phyloP scores from a whole-genome alignment of 2,888 invertebrate species.

The Ctena decussata region DNA sequence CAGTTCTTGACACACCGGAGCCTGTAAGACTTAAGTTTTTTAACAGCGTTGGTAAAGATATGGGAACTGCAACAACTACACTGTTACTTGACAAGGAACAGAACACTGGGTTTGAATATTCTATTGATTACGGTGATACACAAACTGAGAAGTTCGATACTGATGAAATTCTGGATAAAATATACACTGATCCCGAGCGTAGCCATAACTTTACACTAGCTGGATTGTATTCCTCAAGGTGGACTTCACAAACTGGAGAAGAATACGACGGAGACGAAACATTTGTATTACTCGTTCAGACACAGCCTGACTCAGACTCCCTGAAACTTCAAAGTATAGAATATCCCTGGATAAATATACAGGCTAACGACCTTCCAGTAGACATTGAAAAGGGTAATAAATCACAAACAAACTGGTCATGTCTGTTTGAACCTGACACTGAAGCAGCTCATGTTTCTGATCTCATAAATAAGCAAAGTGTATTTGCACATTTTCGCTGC shows the following conservation, averaged over 20 bases:
- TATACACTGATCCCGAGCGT: slow-evolving; percentile 32
- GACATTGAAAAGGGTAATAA: slow-evolving; percentile 44
- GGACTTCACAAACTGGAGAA: slow-evolving; percentile 46
- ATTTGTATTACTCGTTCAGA: slow-evolving; percentile 53
- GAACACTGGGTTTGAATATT: slow-evolving; percentile 48
- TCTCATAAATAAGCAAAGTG: slow-evolving; percentile 13
- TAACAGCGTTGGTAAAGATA: slow-evolving; percentile 46
- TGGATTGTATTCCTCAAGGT: slow-evolving; percentile 35
- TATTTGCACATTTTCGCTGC: slow-evolving; percentile 33
- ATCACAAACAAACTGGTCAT: slow-evolving; percentile 56
- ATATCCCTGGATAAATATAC: slow-evolving; percentile 60
- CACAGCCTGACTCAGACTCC: slow-evolving; percentile 32
- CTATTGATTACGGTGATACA: slow-evolving; percentile 56
- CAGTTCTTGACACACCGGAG: slow-evolving; percentile 46
- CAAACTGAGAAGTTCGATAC: background rate
- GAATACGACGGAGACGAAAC: slow-evolving; percentile 38
- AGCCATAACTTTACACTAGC: slow-evolving; percentile 37
- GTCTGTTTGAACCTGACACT: slow-evolving; percentile 47
- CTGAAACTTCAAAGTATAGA: slow-evolving; percentile 35
- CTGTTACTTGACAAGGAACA: slow-evolving; percentile 52
- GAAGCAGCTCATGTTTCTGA: slow-evolving; percentile 1
- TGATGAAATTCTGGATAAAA: slow-evolving; percentile 27
- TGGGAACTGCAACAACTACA: slow-evolving; percentile 44
- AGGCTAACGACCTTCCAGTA: slow-evolving; percentile 31
- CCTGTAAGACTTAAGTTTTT: slow-evolving; percentile 31